phyloP scores from a whole-genome alignment of 2,113 vertebrate genomes.

The Epinephelus moara region DNA sequence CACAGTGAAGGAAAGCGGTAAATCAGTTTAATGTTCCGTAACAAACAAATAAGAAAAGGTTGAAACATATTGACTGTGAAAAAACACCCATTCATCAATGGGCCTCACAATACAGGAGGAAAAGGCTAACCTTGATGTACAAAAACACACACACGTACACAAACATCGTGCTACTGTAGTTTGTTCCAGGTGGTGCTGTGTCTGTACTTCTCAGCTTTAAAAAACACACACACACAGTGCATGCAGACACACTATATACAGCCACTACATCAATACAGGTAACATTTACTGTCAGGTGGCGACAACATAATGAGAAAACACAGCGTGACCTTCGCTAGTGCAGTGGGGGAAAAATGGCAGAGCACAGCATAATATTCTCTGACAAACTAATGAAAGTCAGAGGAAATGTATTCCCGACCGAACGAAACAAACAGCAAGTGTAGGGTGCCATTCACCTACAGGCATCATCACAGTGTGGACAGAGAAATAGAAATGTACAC shows the following conservation, averaged over 20 bases:
- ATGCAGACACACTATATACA: slow-evolving; percentile 9
- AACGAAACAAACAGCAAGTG: slow-evolving; percentile 8
- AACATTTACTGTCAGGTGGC: slow-evolving; percentile 59
- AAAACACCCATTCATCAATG: slow-evolving; percentile 33
- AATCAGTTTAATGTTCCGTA: slow-evolving; percentile 26
- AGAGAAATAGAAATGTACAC: background rate
- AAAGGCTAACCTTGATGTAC: slow-evolving; percentile 5
- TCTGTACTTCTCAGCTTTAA: slow-evolving; percentile 7
- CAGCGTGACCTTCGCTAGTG: slow-evolving; percentile 51
- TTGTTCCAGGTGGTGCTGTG: slow-evolving; percentile 7
- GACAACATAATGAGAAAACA: slow-evolving; percentile 70
- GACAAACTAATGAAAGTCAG: slow-evolving; percentile 53
- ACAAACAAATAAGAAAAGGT: slow-evolving; percentile 39
- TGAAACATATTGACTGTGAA: slow-evolving; percentile 22
- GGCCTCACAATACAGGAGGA: slow-evolving; percentile 3
- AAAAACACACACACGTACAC: slow-evolving; percentile 10
- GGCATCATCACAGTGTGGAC: slow-evolving; percentile 5
- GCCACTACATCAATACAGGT: slow-evolving; percentile 43
- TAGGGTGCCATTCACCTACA: background rate
- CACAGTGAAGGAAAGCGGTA: slow-evolving; percentile 17
- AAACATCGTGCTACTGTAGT: background rate
- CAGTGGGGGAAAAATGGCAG: slow-evolving; percentile 33
- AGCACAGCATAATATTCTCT: slow-evolving; percentile 52
- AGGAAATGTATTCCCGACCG: slow-evolving; percentile 27
- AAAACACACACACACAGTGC: background rate